Evolutionary conservation across 2,113 vertebrate species (phyloP), one percentile per base, ranked within the genome.

Genomic region (Colistium nudipinnis): DNA sequence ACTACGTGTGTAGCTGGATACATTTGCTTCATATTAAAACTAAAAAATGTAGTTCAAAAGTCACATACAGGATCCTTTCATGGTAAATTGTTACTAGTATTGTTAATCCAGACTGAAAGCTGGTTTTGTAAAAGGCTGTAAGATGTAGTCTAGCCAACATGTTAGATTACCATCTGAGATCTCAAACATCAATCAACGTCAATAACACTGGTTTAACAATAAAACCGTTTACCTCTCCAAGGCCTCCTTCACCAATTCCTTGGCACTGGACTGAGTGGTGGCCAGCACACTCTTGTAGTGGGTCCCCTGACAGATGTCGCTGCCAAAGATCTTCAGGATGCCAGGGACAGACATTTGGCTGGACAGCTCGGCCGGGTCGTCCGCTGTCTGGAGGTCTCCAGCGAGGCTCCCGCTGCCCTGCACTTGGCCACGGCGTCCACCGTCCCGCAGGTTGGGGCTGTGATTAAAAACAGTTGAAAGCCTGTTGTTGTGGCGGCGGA

Each of bases 261-360:
- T 91, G 3, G 93, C 91, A 3, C 69, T 89, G 81, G 93, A 94
- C 69, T 87, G 89, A 3, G 74, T 84, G 11, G 92, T 93, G 70
- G 93, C 93, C 76, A 94, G 72, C 62, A 93, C 93, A 0, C 92
- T 94, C 83, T 93, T 94, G 65, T 94, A 94, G 79, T 93, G 87
- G 28, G 93, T 80, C 27, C 92, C 93, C 16, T 92, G 86, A 44
- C 93, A 92, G 62, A 94, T 93, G 67, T 93, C 91, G 11, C 90
- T 89, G 62, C 93, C 93, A 6, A 93, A 94, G 62, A 94, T 86
- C 82, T 94, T 94, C 7, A 94, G 82, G 78, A 94, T 91, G 12
- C 93, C 93, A 0, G 93, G 93, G 13, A 91, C 87, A 5, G 92
- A 93, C 59, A 83, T 79, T 43, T 90, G 93, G 20, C 87, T 89